phyloP scores from a whole-genome alignment of 2,888 invertebrate genomes.

The Galerucella pusilla region DNA sequence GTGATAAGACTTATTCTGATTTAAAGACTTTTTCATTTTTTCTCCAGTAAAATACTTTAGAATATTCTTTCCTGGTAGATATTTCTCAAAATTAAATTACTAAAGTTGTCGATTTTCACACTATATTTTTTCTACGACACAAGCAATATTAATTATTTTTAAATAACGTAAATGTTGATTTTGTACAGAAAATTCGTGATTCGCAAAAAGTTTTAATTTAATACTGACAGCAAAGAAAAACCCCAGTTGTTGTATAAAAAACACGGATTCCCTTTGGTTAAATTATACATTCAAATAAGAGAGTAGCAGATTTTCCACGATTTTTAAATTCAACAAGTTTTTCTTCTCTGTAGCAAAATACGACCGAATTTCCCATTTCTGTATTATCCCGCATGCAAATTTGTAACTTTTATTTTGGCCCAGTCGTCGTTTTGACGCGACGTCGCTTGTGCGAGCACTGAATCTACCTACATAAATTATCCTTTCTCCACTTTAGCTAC shows the following conservation, averaged over 20 bases:
- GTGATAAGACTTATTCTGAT: no score
- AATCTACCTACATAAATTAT: constrained; percentile 30
- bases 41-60: no score
- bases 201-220: no score
- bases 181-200: no score
- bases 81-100: no score
- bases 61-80: no score
- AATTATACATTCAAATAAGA: not conserved
- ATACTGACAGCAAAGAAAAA: not conserved
- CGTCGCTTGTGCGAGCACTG: constrained; percentile 27
- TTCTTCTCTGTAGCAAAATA: not conserved
- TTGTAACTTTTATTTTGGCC: constrained; percentile 35
- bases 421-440: constrained; percentile 8
- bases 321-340: constrained; percentile 30
- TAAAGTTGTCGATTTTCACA: no score
- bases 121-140: no score
- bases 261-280: not conserved
- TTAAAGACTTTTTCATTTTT: no score
- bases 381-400: constrained; percentile 31
- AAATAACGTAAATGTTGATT: no score
- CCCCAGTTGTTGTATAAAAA: not conserved
- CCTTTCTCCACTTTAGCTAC: constrained; percentile 9
- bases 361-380: no score
- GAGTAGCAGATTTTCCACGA: not conserved
- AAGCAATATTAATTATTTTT: no score